Base-by-base conservation (phyloP, 2,113 vertebrate genomes). In the Pterophyllum scalare region DNA sequence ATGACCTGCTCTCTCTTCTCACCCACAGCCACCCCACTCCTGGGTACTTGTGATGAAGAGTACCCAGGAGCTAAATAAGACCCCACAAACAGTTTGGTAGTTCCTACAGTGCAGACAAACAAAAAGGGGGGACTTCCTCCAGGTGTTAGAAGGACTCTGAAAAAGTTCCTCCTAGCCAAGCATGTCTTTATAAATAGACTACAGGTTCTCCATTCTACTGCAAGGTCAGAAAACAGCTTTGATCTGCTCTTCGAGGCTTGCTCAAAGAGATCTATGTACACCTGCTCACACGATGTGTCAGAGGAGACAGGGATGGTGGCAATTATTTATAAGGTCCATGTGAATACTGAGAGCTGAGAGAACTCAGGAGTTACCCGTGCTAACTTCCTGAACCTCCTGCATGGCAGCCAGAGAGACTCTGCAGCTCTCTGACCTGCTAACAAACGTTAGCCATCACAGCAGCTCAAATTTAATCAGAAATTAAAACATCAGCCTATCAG, bases 141-240 rank as follows among this genome's bases (percentile, higher is more conserved):
- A 52, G 52, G 24, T 31, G 10, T 72, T 72, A 13, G 31, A 52
- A 72, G 43, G 17, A 28, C 43, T 72, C 19, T 12, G 10, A 15
- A 49, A 46, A 49, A 49, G 65, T 70, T 70, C 43, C 6, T 49
- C 8, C 40, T 0, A 46, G 46, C 40, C 22, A 67, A 19, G 26
- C 40, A 26, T 46, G 5, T 22, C 40, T 19, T 0, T 49, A 46
- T 67, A 12, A 67, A 49, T 0, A 67, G 15, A 24, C 38, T 26
- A 67, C 22, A 67, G 40, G 0, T 0, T 15, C 3, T 28, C 17
- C 46, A 11, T 72, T 26, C 24, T 70, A 56, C 10, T 56, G 54
- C 10, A 52, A 17, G 24, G 0, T 10, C 15, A 52, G 24, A 70
- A 17, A 17, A 70, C 3, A 70, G 65, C 40, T 28, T 28, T 49